Conservation (phyloP, 2,797 vertebrate genomes). For the Sebastes taczanowskii region DNA sequence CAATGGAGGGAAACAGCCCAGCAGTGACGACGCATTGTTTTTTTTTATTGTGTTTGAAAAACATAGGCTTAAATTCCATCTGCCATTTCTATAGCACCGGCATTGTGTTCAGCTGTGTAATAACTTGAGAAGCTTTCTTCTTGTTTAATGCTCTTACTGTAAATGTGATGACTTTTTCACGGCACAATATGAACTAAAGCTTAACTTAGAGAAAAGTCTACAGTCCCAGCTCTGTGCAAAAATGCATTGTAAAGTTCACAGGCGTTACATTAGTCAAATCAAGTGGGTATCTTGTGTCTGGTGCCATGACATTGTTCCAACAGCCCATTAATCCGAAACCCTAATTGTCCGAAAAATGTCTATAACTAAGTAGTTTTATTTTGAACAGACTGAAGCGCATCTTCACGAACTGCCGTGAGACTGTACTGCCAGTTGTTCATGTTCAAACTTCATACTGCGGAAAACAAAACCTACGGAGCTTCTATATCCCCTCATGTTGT, state of each 20-base stretch:
- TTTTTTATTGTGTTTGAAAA: constrained; percentile 38
- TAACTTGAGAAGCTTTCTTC: not conserved
- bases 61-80: constrained; percentile 8
- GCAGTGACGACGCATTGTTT: constrained; percentile 23
- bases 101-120: not conserved
- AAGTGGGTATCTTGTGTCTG: not conserved
- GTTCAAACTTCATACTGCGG: not conserved
- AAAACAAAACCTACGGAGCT: not conserved
- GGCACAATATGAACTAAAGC: not conserved
- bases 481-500: not conserved
- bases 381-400: too few species aligned
- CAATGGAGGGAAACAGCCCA: constrained; percentile 35
- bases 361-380: too few species aligned
- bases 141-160: not conserved
- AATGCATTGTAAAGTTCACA: not conserved
- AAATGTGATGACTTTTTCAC: not conserved
- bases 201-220: not conserved
- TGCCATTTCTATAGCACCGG: not conserved
- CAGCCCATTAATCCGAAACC: not conserved
- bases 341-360: not conserved
- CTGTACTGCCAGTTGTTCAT: not conserved
- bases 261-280: not conserved
- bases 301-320: not conserved
- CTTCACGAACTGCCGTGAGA: too few species aligned
- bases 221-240: not conserved